Base-by-base conservation (phyloP, 1,140 invertebrate genomes). In the Anagrus nilaparvatae region DNA sequence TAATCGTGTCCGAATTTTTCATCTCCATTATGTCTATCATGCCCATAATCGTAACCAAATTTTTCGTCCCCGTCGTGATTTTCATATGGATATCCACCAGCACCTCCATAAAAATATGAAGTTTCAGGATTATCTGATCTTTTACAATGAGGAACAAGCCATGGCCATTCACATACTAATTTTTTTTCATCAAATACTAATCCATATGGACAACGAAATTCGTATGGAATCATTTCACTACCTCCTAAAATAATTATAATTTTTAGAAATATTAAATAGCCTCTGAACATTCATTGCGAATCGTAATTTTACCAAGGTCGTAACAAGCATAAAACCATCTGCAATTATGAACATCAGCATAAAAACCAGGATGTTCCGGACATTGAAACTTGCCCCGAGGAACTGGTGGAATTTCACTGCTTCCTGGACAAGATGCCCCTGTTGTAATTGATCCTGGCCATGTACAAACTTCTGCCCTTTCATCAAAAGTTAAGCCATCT, bases 291-390 rank as follows among this genome's bases (percentile, higher is more conserved):
- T 36, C 16, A 27, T 45, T 37, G 28, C 8, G 59, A 5, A 69
- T 64, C 5, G 60, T 63, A n/a, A 76, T 70, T 44, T 73, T 74
- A 50, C 78, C 76, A 52, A 86, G 76, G 60, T 86, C 83, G 37
- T 82, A 62, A 61, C 86, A 89, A 14, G 84, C 84, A 56, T 85
- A 87, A 73, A 88, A 89, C 81, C 82, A 87, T 39, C 84, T 73
- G 49, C 85, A 88, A 61, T 89, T 86, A 58, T 84, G 78, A 0
- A 82, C 82, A 66, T 89, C 84, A 1, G 79, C 81, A 56, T 82
- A 87, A 52, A 84, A 79, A 14, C 79, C 73, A 62, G 75, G 65
- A 50, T 70, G 54, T 23, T 69, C 59, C 18, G 81, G 74, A 65
- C 82, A 77, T 30, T 74, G 54, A 60, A 82, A 80, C 56, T 81